Conservation (phyloP, 2,888 invertebrate species). For the Alitta virens region DNA sequence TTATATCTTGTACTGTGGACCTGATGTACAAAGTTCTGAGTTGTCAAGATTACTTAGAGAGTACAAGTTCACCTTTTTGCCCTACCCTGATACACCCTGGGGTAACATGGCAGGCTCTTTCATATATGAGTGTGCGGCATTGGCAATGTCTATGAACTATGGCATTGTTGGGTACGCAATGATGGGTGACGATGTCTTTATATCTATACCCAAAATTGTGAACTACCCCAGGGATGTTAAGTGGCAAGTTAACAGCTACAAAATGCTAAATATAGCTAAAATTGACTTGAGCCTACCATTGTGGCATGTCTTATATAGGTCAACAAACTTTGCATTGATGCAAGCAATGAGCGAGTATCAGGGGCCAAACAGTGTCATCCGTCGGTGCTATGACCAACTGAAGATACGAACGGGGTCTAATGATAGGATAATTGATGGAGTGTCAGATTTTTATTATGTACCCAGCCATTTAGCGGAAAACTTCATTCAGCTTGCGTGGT, state of each 20-base stretch:
- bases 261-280: too few species aligned
- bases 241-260: constrained; percentile 23
- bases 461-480: constrained; percentile 21
- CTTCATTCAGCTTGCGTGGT: constrained; percentile 19
- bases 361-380: too few species aligned
- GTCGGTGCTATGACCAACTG: too few species aligned
- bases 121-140: constrained; percentile 27
- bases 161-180: constrained; percentile 23
- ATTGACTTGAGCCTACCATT: too few species aligned
- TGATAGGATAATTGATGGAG: too few species aligned
- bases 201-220: constrained; percentile 9
- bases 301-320: too few species aligned
- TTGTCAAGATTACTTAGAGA: too few species aligned
- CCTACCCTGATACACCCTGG: too few species aligned
- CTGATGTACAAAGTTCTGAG: neutral
- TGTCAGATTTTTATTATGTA: constrained; percentile 27
- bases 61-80: constrained; percentile 10
- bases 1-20: constrained; percentile 30
- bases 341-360: too few species aligned
- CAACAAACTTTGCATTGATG: too few species aligned
- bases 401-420: too few species aligned
- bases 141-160: constrained; percentile 21
- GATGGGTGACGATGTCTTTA: constrained; percentile 27
- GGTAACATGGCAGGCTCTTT: too few species aligned
- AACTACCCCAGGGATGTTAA: constrained; percentile 1